A percentile compares a stretch with the other conserved stretches of the same genome.
Conservation (phyloP, 2,888 invertebrate species). For the Brachypalpus laphriformis region DNA sequence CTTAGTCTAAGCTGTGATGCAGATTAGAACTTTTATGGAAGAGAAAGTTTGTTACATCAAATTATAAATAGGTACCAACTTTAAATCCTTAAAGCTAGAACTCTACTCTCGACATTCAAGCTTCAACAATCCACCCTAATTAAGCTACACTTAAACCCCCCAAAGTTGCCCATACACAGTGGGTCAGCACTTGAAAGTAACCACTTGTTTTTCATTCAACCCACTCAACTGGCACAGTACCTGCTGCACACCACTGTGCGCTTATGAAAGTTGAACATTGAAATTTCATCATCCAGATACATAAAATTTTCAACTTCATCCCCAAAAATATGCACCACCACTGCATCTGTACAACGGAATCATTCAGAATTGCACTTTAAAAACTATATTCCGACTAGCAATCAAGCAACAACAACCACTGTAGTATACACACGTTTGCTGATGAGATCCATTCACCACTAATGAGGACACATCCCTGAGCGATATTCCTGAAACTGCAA, state of each 20-base stretch:
- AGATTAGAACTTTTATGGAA: too few species aligned
- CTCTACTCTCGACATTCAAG: too few species aligned
- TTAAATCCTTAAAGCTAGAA: too few species aligned
- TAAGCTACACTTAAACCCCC: constrained; percentile 15
- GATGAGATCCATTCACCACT: constrained; percentile 74
- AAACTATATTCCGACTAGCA: constrained; percentile 56
- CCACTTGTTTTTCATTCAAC: constrained; percentile 1
- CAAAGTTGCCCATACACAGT: not conserved
- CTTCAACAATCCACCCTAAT: not conserved
- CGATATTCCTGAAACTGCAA: constrained; percentile 73
- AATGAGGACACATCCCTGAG: constrained; percentile 74
- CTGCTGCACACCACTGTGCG: not conserved
- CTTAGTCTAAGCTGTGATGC: too few species aligned
- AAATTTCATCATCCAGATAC: constrained; percentile 17
- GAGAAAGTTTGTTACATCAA: too few species aligned
- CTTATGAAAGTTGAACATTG: constrained; percentile 26
- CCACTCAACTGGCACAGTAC: not conserved
- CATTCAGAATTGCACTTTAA: constrained; percentile 36
- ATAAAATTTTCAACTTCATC: constrained; percentile 13
- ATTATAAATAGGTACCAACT: too few species aligned
- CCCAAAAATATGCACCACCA: constrained; percentile 21
- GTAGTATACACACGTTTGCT: constrained; percentile 56
- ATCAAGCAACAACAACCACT: constrained; percentile 65
- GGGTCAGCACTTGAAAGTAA: constrained; percentile 37
- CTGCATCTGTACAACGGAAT: constrained; percentile 19